Base-by-base conservation (phyloP, 2,797 vertebrate species). In the Phrynocephalus forsythii region DNA sequence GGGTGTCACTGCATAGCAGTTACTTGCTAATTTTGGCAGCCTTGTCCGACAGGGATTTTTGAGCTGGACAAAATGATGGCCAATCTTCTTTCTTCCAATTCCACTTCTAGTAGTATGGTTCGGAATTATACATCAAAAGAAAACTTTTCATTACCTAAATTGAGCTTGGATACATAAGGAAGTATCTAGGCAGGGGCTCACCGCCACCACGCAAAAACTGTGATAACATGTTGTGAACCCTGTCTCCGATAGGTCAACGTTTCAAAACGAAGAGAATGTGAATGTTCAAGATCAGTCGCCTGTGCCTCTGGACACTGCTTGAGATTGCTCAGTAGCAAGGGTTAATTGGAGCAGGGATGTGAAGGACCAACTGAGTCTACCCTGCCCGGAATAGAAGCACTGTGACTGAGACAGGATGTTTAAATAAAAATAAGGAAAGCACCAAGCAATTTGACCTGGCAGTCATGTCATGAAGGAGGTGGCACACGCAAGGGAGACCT, bases 371-470 rank as follows among this genome's bases (percentile, higher is more conserved):
- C 33, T 81, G 33, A 66, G 77, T 77, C 22, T 30, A 83, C 0
- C 0, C 3, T 38, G 79, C 79, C 86, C 87, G 85, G 89, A 91
- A 92, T 38, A 94, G 86, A 87, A 91, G 83, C 82, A 52, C 52
- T 48, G 1, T 86, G 66, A 81, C 66, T 77, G 66, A 86, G 91
- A 90, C 90, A 93, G 91, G 91, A 94, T 91, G 89, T 92, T 91
- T 88, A 86, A 38, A 79, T 87, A 72, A 92, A 86, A 94, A 93
- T 80, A 89, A 93, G 80, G 77, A 68, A 94, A 91, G 82, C 24
- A 4, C 73, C 87, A 82, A 77, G 77, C 89, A 77, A 77, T 9
- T 77, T 28, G 84, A 73, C 91, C 67, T 0, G 0, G 2, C n/a
- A 78, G 33, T 82, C 75, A 77, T 16, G 79, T 71, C 50, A 9